A percentile compares a stretch with the other conserved stretches of the same genome.
These are phyloP conservation scores for Zoanthus sociatus DNA, from an alignment of 92 coral and sea anemone genomes.

Conservation along the genomic window DNA sequence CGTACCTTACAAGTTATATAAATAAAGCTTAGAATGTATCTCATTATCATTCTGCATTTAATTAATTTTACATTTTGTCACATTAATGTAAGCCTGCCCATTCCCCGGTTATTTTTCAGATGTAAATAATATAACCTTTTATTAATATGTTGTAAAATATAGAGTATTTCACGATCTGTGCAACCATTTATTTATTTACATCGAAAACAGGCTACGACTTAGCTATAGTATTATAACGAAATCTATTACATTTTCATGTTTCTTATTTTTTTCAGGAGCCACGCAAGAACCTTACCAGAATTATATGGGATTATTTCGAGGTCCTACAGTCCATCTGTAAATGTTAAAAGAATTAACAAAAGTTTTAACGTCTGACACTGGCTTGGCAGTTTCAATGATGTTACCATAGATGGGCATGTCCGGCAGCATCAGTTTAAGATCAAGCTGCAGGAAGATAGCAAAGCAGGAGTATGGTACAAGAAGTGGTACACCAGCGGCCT, in stretches of 20 bases:
- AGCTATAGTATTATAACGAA: neutral
- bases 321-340: neutral
- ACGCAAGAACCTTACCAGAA: neutral
- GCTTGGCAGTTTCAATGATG: neutral
- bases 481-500: neutral
- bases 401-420: neutral
- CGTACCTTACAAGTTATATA: no score
- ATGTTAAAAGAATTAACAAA: neutral
- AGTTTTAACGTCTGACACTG: neutral
- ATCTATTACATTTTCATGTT: neutral
- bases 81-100: no score
- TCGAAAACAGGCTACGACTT: neutral
- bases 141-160: no score
- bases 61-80: no score
- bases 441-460: neutral
- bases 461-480: neutral
- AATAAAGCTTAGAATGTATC: no score
- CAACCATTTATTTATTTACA: no score
- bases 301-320: neutral
- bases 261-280: neutral
- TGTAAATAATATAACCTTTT: no score
- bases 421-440: conserved; percentile 23
- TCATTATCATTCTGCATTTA: no score
- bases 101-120: no score
- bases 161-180: no score